Percentiles rank a stretch among this genome's conserved stretches.
These are phyloP conservation scores for Fukomys damarensis DNA, from an alignment of 2,113 vertebrate genomes.

Conservation along the genomic window DNA sequence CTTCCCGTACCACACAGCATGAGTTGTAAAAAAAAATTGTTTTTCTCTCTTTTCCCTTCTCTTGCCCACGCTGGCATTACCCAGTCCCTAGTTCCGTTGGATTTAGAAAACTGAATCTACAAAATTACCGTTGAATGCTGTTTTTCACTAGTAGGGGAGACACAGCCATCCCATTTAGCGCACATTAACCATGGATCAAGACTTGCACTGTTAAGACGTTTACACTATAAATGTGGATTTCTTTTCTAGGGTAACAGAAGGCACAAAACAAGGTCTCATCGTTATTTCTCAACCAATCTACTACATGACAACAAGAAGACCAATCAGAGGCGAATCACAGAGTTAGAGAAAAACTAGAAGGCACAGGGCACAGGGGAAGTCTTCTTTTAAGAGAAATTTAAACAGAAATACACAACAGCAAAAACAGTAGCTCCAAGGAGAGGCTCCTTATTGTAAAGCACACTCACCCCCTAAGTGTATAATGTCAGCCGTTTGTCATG, in stretches of 20 bases:
- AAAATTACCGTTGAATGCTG: neutral
- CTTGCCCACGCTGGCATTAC: neutral
- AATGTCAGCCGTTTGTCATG: neutral
- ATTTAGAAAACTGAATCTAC: neutral
- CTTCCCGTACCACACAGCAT: neutral
- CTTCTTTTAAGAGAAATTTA: constrained; percentile 10
- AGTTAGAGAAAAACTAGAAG: no score
- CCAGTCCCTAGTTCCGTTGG: no score
- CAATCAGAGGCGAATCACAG: neutral
- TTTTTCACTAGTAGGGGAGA: neutral
- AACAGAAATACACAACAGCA: neutral
- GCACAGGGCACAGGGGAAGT: no score
- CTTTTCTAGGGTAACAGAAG: neutral
- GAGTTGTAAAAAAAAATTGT: neutral
- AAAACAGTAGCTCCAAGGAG: neutral
- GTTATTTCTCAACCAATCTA: neutral
- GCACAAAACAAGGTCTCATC: neutral
- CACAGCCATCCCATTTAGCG: neutral
- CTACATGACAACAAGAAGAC: neutral
- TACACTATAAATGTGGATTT: neutral
- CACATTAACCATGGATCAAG: neutral
- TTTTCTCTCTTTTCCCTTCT: no score
- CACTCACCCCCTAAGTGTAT: neutral
- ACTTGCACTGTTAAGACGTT: neutral
- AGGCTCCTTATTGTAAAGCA: neutral